A percentile compares a stretch with the other conserved stretches of the same genome.
phyloP scores from a whole-genome alignment of 2,888 invertebrate species.

The Teleiodes luculella region DNA sequence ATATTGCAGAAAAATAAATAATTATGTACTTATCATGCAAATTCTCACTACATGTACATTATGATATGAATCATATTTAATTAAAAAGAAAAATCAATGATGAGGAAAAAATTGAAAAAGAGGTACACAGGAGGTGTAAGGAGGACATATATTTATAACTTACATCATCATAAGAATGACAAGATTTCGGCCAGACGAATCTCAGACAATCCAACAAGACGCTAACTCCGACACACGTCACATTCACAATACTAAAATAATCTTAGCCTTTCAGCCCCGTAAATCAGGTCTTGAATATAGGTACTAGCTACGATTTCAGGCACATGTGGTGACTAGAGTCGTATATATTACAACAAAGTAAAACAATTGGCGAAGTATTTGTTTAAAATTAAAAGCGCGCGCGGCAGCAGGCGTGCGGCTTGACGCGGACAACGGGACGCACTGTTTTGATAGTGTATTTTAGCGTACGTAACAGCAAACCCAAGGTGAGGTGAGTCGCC shows the following conservation, averaged over 20 bases:
- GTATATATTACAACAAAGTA: slow-evolving; percentile 20
- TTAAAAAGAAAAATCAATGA: too few species aligned
- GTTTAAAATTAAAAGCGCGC: slow-evolving; percentile 26
- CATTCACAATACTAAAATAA: slow-evolving; percentile 42
- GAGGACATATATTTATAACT: too few species aligned
- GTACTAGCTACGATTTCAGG: slow-evolving; percentile 33
- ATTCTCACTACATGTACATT: too few species aligned
- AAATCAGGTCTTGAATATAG: slow-evolving; percentile 17
- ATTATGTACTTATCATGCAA: too few species aligned
- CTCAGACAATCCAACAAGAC: slow-evolving; percentile 49
- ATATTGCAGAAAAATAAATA: too few species aligned
- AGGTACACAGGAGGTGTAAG: too few species aligned
- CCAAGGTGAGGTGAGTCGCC: slow-evolving; percentile 55
- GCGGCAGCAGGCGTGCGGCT: slow-evolving; percentile 46
- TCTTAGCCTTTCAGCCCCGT: not conserved
- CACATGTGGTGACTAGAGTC: slow-evolving; percentile 31
- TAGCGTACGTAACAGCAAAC: slow-evolving; percentile 65
- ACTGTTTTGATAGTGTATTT: slow-evolving; percentile 76
- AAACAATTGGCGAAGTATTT: slow-evolving; percentile 34
- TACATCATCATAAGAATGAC: slow-evolving; percentile 47
- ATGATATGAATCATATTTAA: too few species aligned
- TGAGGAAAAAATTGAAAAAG: too few species aligned
- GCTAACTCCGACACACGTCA: slow-evolving; percentile 42
- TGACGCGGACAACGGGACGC: slow-evolving; percentile 47
- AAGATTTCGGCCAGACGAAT: slow-evolving; percentile 44